Base-by-base conservation (phyloP, 2,888 invertebrate genomes). In the Arctia plantaginis region DNA sequence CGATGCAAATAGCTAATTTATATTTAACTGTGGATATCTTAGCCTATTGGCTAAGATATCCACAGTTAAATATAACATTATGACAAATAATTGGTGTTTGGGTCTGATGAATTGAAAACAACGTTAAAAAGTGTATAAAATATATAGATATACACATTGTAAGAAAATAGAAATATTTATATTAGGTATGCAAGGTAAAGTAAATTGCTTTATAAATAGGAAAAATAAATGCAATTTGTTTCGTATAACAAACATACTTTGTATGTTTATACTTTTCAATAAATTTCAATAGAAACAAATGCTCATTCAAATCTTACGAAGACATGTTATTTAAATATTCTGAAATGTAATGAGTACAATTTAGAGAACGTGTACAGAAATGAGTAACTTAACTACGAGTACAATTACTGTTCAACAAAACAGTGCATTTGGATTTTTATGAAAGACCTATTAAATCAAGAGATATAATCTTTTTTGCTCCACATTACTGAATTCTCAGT, bases 1-100 rank as follows among this genome's bases (percentile, higher is more conserved):
- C 79, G 79, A 83, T 78, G 76, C 75, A 80, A 84, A 85, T 85
- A 81, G 77, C 79, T 69, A 77, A 80, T 81, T 85, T 83, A 82
- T 81, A 69, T 80, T 77, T 81, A 86, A 82, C 80, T 80, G 80
- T 82, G 79, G 70, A 30, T 62, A 81, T 82, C 77, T 77, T 77
- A 81, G 80, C 69, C 74, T n/a, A n/a, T n/a, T n/a, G n/a, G n/a
- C n/a, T n/a, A n/a, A n/a, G n/a, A n/a, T n/a, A n/a, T n/a, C n/a
- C n/a, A n/a, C n/a, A n/a, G n/a, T n/a, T n/a, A n/a, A n/a, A n/a
- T n/a, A n/a, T n/a, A n/a, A n/a, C n/a, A 85, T 81, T 82, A 79
- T 73, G 23, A 66, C 35, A 51, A 67, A 69, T 82, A 80, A 82
- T 82, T 78, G 77, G 66, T 80, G 77, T 80, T 81, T 79, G 69